Evolutionary conservation across 2,113 vertebrate genomes (phyloP).

Genomic region (Psephotus haematonotus): DNA sequence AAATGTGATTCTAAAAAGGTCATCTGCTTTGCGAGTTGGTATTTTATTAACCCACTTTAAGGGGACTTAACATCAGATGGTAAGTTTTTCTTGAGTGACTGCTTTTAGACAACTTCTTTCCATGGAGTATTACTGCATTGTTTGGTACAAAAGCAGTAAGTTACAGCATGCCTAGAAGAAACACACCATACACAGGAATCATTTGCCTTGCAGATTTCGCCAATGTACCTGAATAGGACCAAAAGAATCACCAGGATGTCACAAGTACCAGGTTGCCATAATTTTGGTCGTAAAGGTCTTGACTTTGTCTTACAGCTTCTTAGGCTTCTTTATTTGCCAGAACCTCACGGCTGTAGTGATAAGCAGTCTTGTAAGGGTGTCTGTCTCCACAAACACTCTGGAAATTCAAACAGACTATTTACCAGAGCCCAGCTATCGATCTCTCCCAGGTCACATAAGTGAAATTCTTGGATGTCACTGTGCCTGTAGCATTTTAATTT

Average conservation of each 20-base stretch:
- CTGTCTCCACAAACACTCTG: background rate
- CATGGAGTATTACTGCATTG: background rate
- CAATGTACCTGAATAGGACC: background rate
- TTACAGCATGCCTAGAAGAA: background rate
- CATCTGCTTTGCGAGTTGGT: background rate
- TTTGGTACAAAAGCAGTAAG: background rate
- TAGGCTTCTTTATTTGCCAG: background rate
- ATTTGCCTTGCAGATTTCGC: background rate
- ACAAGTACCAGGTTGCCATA: background rate
- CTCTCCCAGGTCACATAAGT: background rate
- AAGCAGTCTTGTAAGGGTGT: background rate
- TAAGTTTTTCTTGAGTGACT: background rate
- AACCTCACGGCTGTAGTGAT: background rate
- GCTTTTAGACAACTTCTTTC: background rate
- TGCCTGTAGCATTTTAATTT: background rate
- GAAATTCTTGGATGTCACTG: conserved; percentile 2
- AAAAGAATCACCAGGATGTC: background rate
- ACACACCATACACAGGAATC: background rate
- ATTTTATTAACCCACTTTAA: background rate
- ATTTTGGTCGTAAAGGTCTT: background rate
- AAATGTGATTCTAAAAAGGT: background rate
- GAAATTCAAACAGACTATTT: conserved; percentile 23
- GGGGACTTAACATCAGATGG: background rate
- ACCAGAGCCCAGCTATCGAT: background rate
- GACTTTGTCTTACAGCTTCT: background rate